Evolutionary conservation across 2,888 invertebrate genomes (phyloP).

Genomic region (Leptogaster cylindrica): DNA sequence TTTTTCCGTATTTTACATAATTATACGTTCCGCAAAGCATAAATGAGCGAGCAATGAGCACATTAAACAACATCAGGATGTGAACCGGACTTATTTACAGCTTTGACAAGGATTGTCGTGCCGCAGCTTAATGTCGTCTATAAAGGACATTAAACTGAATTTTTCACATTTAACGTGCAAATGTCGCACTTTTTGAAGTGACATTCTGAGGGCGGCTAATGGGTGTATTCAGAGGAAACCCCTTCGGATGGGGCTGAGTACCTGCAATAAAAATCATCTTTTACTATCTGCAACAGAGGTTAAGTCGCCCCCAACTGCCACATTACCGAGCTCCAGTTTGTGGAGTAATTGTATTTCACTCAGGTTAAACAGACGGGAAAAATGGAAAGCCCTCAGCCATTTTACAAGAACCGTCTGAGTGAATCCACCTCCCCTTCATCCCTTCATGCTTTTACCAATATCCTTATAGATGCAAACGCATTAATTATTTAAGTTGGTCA

Average conservation of each 20-base stretch:
- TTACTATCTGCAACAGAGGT: conserved; percentile 17
- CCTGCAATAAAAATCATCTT: neutral
- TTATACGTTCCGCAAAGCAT: conserved; percentile 31
- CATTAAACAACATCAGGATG: conserved; percentile 24
- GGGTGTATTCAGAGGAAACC: neutral
- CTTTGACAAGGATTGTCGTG: conserved; percentile 35
- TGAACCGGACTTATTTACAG: conserved; percentile 36
- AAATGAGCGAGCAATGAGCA: conserved; percentile 32
- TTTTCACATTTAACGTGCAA: conserved; percentile 38
- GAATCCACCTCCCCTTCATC: too few species aligned
- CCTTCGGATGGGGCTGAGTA: conserved; percentile 1
- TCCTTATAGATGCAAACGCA: too few species aligned
- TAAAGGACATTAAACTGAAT: conserved; percentile 37
- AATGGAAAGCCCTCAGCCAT: too few species aligned
- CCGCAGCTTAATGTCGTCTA: conserved; percentile 19
- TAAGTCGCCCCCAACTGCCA: conserved; percentile 24
- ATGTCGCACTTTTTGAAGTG: conserved; percentile 27
- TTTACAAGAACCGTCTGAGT: too few species aligned
- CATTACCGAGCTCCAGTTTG: conserved; percentile 19
- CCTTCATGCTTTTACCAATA: too few species aligned
- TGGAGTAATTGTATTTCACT: conserved; percentile 10
- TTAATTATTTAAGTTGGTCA: too few species aligned
- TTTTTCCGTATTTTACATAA: conserved; percentile 32
- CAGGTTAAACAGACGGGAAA: too few species aligned
- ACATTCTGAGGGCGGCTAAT: conserved; percentile 15